A percentile compares a stretch with the other conserved stretches of the same genome.
phyloP scores from a whole-genome alignment of 2,888 invertebrate species.

The Limnephilus rhombicus region DNA sequence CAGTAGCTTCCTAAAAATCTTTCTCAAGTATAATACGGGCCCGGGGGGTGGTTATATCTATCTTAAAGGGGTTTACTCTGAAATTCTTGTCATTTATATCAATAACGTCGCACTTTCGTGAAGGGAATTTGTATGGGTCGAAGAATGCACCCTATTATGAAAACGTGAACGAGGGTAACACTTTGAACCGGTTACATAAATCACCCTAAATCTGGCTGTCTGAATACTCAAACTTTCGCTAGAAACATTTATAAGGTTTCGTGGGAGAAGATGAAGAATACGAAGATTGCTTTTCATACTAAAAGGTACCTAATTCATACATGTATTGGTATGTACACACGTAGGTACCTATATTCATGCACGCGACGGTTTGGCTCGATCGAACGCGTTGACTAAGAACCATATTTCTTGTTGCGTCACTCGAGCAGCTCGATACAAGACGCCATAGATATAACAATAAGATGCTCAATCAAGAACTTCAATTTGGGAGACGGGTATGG shows the following conservation, averaged over 20 bases:
- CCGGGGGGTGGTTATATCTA: neutral
- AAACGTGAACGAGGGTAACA: neutral
- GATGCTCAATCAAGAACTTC: no score
- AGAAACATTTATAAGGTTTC: neutral
- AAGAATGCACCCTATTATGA: conserved; percentile 7
- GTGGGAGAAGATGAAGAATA: no score
- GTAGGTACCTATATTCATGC: no score
- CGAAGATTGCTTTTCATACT: no score
- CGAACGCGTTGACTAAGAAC: no score
- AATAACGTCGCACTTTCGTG: neutral
- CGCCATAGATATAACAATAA: no score
- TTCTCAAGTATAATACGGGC: neutral
- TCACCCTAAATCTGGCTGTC: neutral
- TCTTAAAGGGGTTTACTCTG: neutral
- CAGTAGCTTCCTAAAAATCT: neutral
- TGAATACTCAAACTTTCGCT: neutral
- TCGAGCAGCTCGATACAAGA: no score
- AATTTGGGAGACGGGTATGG: no score
- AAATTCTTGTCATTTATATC: neutral
- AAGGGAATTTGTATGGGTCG: conserved; percentile 2
- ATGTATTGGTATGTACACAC: no score
- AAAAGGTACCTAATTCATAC: no score
- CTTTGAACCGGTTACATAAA: conserved; percentile 12
- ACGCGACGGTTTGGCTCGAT: no score
- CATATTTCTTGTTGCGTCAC: no score